Percentiles rank a stretch among this genome's conserved stretches.
These are phyloP conservation scores for Crocodylus rhombifer DNA, from an alignment of 2,797 vertebrate species.

Conservation along the genomic window DNA sequence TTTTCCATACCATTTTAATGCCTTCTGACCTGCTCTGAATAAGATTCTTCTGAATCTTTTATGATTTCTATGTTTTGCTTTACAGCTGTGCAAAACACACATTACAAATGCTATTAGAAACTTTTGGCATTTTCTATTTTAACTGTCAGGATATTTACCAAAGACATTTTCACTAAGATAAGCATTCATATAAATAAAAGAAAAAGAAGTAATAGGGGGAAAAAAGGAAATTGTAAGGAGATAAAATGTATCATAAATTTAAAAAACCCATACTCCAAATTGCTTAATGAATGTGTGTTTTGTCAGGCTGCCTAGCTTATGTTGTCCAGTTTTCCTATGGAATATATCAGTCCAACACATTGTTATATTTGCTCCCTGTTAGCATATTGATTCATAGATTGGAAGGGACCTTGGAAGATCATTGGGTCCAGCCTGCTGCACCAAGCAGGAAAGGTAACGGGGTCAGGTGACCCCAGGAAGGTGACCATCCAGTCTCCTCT, in stretches of 20 bases:
- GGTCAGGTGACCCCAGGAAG: too few species aligned
- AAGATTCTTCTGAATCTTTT: not conserved
- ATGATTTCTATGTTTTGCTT: conserved; percentile 25
- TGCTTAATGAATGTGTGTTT: not conserved
- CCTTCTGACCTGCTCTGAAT: conserved; percentile 27
- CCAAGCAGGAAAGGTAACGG: too few species aligned
- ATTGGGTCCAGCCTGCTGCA: too few species aligned
- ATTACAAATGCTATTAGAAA: conserved; percentile 42
- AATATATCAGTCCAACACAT: rapidly evolving
- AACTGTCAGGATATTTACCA: conserved; percentile 8
- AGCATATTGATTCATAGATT: not conserved
- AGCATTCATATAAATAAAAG: not conserved
- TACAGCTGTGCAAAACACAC: conserved; percentile 15
- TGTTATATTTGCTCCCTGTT: not conserved
- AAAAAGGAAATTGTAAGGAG: not conserved
- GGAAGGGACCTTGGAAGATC: too few species aligned
- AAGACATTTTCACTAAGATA: not conserved
- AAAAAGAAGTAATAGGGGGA: not conserved
- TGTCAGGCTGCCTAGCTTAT: not conserved
- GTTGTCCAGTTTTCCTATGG: rapidly evolving
- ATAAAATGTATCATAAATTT: not conserved
- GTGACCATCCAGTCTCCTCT: too few species aligned
- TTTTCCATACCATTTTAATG: conserved; percentile 4
- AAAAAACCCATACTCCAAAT: not conserved
- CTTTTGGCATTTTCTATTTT: conserved; percentile 3